Conservation (phyloP, 2,113 vertebrate species). For the Anolis sagrei region DNA sequence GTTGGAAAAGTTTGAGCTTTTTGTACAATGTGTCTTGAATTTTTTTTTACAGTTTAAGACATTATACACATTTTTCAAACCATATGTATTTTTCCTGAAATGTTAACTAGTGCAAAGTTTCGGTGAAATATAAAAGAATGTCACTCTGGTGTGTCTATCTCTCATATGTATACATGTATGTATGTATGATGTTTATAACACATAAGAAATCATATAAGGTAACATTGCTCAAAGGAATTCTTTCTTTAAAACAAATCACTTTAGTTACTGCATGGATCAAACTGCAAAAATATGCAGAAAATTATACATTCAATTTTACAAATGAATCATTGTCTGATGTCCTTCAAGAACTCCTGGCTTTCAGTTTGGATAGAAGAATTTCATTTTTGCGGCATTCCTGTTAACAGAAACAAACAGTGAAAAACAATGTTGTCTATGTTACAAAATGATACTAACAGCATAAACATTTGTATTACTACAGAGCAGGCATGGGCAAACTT, state of each 20-base stretch:
- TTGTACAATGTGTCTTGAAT: slow-evolving; percentile 8
- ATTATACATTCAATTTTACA: slow-evolving; percentile 33
- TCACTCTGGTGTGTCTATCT: not conserved
- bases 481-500: no score
- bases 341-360: slow-evolving; percentile 80
- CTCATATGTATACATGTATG: not conserved
- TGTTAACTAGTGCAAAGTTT: slow-evolving; percentile 41
- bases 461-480: not conserved
- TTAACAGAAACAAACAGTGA: slow-evolving; percentile 35
- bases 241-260: slow-evolving; percentile 50
- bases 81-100: slow-evolving; percentile 26
- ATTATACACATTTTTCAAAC: slow-evolving; percentile 12
- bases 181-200: not conserved
- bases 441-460: not conserved
- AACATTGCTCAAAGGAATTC: slow-evolving; percentile 47
- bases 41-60: not conserved
- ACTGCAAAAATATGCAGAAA: slow-evolving; percentile 43
- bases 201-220: slow-evolving; percentile 66
- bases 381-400: slow-evolving; percentile 96
- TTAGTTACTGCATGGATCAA: slow-evolving; percentile 51
- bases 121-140: slow-evolving; percentile 34
- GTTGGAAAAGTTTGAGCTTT: not conserved
- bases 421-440: not conserved
- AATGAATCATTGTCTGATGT: slow-evolving; percentile 9
- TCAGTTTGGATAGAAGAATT: slow-evolving; percentile 90